Evolutionary conservation across 2,113 vertebrate species (phyloP).

Genomic region (Actenoides lindsayi): DNA sequence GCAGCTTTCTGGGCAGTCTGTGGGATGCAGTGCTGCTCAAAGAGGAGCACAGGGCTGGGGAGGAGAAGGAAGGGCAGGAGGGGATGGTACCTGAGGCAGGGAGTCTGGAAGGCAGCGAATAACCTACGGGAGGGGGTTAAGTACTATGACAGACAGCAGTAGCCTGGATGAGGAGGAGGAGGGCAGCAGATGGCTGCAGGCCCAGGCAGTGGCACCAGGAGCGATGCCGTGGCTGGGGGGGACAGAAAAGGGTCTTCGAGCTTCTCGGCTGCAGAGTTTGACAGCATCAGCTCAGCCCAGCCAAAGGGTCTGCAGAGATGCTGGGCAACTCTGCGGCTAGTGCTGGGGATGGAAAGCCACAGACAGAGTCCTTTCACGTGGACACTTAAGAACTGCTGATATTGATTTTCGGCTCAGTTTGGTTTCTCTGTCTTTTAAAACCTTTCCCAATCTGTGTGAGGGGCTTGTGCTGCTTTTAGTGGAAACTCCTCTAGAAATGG

Average conservation of each 20-base stretch:
- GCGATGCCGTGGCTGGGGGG: background rate
- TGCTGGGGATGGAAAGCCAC: background rate
- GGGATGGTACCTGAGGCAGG: background rate
- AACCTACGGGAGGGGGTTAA: background rate
- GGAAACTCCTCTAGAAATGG: background rate
- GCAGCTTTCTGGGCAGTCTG: background rate
- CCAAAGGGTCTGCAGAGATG: background rate
- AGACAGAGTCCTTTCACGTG: background rate
- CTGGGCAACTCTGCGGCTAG: background rate
- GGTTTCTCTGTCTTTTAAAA: background rate
- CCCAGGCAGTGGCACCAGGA: too few relatives aligned
- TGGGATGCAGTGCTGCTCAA: background rate
- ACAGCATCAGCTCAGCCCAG: background rate
- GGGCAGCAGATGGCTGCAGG: background rate
- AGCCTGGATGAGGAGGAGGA: background rate
- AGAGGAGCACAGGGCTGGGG: background rate
- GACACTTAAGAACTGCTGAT: background rate
- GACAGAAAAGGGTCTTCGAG: background rate
- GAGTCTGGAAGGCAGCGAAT: background rate
- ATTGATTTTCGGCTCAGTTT: background rate
- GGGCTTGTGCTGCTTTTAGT: background rate
- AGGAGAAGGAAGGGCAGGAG: background rate
- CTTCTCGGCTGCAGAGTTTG: background rate
- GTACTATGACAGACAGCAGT: background rate
- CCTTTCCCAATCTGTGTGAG: background rate